Base-by-base conservation (phyloP, 2,113 vertebrate species). In the Sphyrna mokarran region DNA sequence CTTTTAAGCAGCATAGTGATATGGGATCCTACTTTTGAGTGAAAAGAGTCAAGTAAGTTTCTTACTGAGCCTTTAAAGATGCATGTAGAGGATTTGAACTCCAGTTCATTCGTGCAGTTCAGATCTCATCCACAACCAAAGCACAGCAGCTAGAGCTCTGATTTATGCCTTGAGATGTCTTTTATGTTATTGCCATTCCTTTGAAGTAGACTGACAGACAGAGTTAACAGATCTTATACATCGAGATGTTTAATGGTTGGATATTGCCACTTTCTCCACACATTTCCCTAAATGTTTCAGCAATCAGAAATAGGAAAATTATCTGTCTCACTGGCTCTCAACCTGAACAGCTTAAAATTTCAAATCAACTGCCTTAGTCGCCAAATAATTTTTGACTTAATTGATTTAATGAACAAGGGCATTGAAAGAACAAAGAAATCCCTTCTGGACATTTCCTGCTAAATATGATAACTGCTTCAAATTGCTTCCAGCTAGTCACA, bases 311-410 rank as follows among this genome's bases (percentile, higher is more conserved):
- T 48, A 89, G 26, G 54, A 66, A 16, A 63, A 91, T 66, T 18
- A 91, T 91, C 58, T 66, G 33, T 66, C n/a, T 61, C 61, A 61
- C 11, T 33, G 87, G 8, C 54, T 58, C 54, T 14, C 87, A 90
- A 90, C 43, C 54, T 90, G 87, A 90, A 61, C 29, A 61, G 54
- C 87, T 54, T 90, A 90, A 90, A 90, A 90, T 61, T 90, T 61
- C 23, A 90, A 90, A 58, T 61, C 6, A 61, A 29, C 26, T 33
- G 54, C 29, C 58, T 61, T 33, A 29, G 54, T 13, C 26, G 4
- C 3, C 26, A 58, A 61, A 29, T 6, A 90, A 90, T 29, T 66
- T 66, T 66, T 90, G 54, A 90, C 87, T 90, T 61, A 16, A 63
- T 63, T 91, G 58, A 61, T 66, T 66, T 66, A 37, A 33, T 66